These are phyloP conservation scores for Verasper variegatus DNA, from an alignment of 2,113 vertebrate genomes.

Conservation along the genomic window DNA sequence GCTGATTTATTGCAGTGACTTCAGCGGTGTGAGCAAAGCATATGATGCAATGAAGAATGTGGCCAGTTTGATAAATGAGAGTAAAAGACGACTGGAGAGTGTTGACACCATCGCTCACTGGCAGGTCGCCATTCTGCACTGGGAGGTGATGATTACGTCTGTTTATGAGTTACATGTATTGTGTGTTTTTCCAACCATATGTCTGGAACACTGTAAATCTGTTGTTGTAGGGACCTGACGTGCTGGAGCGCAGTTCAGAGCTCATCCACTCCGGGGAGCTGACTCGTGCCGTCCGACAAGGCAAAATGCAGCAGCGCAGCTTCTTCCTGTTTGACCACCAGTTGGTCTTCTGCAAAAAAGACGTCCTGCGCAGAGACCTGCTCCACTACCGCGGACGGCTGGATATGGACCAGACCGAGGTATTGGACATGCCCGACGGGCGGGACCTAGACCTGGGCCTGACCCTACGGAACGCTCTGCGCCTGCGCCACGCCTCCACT, in stretches of 20 bases:
- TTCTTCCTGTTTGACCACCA: slow-evolving; percentile 99
- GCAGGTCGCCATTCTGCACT: slow-evolving; percentile 95
- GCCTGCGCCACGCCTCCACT: slow-evolving; percentile 84
- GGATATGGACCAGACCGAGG: slow-evolving; percentile 88
- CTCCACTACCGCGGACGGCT: slow-evolving; percentile 92
- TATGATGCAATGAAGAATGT: slow-evolving; percentile 97
- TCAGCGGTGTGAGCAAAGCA: slow-evolving; percentile 88
- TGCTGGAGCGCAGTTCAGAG: slow-evolving; percentile 93
- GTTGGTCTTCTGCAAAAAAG: slow-evolving; percentile 96
- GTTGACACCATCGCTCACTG: slow-evolving; percentile 96
- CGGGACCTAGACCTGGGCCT: slow-evolving; percentile 87
- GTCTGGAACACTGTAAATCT: not conserved
- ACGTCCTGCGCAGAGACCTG: slow-evolving; percentile 93
- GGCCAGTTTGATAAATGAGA: slow-evolving; percentile 96
- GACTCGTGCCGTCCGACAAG: slow-evolving; percentile 87
- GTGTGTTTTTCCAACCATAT: not conserved
- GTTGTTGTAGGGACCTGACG: slow-evolving; percentile 87
- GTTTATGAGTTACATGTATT: not conserved
- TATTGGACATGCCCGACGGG: slow-evolving; percentile 88
- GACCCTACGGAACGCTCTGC: slow-evolving; percentile 89
- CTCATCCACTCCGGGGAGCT: slow-evolving; percentile 96
- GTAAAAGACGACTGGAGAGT: slow-evolving; percentile 94
- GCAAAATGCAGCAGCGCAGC: slow-evolving; percentile 94
- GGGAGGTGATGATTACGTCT: slow-evolving; percentile 87
- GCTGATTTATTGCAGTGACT: slow-evolving; percentile 85